Conservation (phyloP, 2,113 vertebrate genomes). For the Pteronura brasiliensis region DNA sequence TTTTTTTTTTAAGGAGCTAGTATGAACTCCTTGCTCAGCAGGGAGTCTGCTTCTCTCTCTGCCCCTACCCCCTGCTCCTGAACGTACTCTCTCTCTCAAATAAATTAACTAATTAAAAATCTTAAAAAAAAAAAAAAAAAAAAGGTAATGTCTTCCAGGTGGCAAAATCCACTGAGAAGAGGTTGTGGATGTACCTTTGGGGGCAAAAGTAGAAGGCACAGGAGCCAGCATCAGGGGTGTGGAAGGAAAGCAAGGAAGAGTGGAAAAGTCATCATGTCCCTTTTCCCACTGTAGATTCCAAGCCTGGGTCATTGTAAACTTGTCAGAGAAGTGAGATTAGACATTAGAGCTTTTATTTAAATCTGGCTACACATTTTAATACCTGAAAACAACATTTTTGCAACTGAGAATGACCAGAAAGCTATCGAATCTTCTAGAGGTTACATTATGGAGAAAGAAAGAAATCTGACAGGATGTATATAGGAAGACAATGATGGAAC, state of each 20-base stretch:
- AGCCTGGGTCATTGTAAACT: background rate
- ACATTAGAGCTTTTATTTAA: background rate
- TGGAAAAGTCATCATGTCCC: background rate
- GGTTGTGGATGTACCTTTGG: background rate
- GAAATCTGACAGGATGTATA: background rate
- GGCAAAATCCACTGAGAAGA: background rate
- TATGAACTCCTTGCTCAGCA: background rate
- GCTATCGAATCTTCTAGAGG: background rate
- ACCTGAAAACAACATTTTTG: background rate
- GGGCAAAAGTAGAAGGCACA: background rate
- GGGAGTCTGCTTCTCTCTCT: background rate
- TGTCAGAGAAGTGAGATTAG: background rate
- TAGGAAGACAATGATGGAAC: background rate
- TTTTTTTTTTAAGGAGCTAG: background rate
- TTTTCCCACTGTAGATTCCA: too few species aligned
- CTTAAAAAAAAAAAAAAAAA: background rate
- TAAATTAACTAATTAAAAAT: background rate
- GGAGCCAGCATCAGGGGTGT: background rate
- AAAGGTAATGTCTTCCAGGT: background rate
- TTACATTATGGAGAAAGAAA: background rate
- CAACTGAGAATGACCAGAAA: background rate
- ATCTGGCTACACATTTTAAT: background rate
- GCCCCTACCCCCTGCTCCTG: background rate
- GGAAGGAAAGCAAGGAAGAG: background rate
- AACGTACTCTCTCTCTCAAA: fast-evolving